A percentile compares a stretch with the other conserved stretches of the same genome.
These are phyloP conservation scores for Cyphomyrus discorhynchus DNA, from an alignment of 2,113 vertebrate species.

Conservation along the genomic window DNA sequence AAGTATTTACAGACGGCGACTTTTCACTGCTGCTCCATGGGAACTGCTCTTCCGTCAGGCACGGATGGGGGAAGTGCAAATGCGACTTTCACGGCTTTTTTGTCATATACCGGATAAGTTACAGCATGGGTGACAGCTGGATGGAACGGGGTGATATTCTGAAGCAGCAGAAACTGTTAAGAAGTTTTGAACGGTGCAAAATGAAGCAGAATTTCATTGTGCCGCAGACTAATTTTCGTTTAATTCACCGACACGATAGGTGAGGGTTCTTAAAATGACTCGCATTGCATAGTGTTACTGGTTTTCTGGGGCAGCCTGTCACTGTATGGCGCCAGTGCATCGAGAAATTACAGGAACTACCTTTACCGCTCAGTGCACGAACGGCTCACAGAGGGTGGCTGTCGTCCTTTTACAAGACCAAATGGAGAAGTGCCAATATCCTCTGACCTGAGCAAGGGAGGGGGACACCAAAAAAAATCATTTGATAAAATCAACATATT, in stretches of 20 bases:
- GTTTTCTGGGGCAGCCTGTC: not conserved
- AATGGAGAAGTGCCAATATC: not conserved
- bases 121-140: not conserved
- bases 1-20: not conserved
- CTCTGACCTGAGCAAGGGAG: not conserved
- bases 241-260: not conserved
- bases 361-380: not conserved
- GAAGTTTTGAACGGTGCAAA: not conserved
- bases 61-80: not conserved
- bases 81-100: not conserved
- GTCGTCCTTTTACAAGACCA: not conserved
- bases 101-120: not conserved
- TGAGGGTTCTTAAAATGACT: not conserved
- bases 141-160: not conserved
- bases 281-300: not conserved
- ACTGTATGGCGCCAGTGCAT: not conserved
- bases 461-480: not conserved
- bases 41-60: not conserved
- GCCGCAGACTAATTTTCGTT: not conserved
- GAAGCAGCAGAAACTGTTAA: not conserved
- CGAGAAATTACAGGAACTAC: too few species aligned
- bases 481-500: constrained; percentile 13
- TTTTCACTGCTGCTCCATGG: not conserved
- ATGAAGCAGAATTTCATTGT: not conserved
- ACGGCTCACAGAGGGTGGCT: not conserved